A percentile compares a stretch with the other conserved stretches of the same genome.
Conservation (phyloP, 2,888 invertebrate species). For the Ypsolopha scabrella region DNA sequence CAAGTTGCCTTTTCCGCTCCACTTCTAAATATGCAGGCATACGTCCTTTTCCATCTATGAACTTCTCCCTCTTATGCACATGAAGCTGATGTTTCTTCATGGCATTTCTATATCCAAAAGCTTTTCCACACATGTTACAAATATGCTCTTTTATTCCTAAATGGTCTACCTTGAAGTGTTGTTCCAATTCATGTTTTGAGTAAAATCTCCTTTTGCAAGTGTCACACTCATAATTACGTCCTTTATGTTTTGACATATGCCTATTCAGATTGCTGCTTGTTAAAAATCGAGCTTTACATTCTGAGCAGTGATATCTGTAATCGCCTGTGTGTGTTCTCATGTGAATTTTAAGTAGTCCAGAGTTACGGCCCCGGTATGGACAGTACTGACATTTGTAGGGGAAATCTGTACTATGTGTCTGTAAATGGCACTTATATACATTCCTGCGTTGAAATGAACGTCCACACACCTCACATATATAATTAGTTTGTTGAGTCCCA, state of each 20-base stretch:
- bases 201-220: conserved; percentile 37
- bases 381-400: conserved; percentile 38
- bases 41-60: conserved; percentile 10
- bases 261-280: conserved; percentile 42
- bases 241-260: conserved; percentile 37
- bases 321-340: conserved; percentile 38
- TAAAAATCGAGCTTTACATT: conserved; percentile 39
- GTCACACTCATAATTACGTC: conserved; percentile 34
- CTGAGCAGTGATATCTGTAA: conserved; percentile 41
- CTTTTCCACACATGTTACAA: conserved; percentile 40
- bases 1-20: conserved; percentile 4
- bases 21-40: conserved; percentile 20
- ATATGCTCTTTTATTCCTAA: conserved; percentile 43
- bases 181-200: conserved; percentile 27
- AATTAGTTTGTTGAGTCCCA: conserved; percentile 19
- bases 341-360: conserved; percentile 34
- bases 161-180: conserved; percentile 40
- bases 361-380: conserved; percentile 33
- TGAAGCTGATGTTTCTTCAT: conserved; percentile 45
- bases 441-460: conserved; percentile 37
- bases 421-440: conserved; percentile 36
- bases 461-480: conserved; percentile 43
- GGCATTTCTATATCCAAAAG: conserved; percentile 44
- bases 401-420: conserved; percentile 35
- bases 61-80: conserved; percentile 41